Percentiles rank a stretch among this genome's conserved stretches.
Conservation (phyloP, 2,888 invertebrate species). For the Periphyllus acericola region DNA sequence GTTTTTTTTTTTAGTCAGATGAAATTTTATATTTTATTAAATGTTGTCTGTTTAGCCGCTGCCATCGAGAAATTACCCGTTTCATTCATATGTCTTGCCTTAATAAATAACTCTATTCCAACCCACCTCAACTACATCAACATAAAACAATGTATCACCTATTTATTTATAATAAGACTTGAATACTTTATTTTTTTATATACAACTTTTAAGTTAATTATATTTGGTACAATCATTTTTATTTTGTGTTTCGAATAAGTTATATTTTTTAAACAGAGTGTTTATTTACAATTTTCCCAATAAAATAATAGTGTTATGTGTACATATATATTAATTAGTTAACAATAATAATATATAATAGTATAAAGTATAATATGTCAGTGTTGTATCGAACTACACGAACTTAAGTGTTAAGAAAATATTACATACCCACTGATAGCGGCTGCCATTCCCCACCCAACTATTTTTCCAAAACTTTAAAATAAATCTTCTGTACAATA, state of each 20-base stretch:
- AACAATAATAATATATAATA: background rate
- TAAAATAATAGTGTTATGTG: slow-evolving; percentile 1
- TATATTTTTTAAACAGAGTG: slow-evolving; percentile 36
- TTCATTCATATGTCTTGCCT: background rate
- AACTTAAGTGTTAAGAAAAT: background rate
- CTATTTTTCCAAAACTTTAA: background rate
- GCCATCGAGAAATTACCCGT: background rate
- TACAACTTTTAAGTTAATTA: slow-evolving; percentile 32
- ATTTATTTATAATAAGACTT: slow-evolving; percentile 49
- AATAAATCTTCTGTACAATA: background rate
- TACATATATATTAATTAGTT: background rate
- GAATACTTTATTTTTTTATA: slow-evolving; percentile 48
- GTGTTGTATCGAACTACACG: background rate
- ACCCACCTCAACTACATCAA: background rate
- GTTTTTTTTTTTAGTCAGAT: background rate
- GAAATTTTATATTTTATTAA: background rate
- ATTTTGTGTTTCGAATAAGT: slow-evolving; percentile 34
- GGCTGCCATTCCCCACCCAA: background rate
- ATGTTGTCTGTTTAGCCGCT: background rate
- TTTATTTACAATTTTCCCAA: slow-evolving; percentile 17
- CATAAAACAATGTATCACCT: background rate
- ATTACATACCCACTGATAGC: background rate
- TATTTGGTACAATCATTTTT: slow-evolving; percentile 31
- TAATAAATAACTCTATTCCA: background rate
- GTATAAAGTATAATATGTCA: background rate